Conservation (phyloP, 1,140 invertebrate genomes). For the Drosophila quadrilineata region DNA sequence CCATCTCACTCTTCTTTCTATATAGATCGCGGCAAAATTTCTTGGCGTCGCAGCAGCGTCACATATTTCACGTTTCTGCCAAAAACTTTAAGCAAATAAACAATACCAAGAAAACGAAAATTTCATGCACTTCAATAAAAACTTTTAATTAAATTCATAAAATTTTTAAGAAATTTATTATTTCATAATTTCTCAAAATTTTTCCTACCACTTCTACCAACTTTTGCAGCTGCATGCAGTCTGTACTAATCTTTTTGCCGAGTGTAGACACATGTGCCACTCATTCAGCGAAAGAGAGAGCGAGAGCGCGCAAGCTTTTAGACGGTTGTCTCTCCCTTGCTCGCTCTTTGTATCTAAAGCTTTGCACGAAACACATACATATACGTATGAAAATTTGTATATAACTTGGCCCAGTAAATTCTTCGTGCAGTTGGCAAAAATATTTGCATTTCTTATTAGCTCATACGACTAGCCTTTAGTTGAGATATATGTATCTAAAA, state of each 20-base stretch:
- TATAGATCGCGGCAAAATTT: background rate
- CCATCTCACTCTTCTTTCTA: background rate
- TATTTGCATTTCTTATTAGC: constrained; percentile 41
- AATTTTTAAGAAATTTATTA: background rate
- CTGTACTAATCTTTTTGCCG: background rate
- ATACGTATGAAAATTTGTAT: background rate
- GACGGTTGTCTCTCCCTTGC: background rate
- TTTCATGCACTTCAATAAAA: background rate
- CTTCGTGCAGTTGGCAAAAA: constrained; percentile 37
- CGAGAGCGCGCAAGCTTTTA: background rate
- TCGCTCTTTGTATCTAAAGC: constrained; percentile 10
- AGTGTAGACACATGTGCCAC: constrained; percentile 18
- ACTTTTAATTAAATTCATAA: background rate
- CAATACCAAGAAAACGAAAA: too few species aligned
- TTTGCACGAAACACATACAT: constrained; percentile 3
- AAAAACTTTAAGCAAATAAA: constrained; percentile 33
- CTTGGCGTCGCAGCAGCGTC: constrained; percentile 7
- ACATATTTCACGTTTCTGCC: constrained; percentile 27
- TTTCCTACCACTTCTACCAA: background rate
- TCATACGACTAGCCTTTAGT: constrained; percentile 13
- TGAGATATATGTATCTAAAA: constrained; percentile 2
- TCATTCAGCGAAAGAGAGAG: constrained; percentile 1
- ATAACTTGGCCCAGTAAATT: constrained; percentile 41
- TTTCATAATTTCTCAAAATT: background rate
- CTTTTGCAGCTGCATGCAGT: background rate